Evolutionary conservation across 64 coral and sea anemone species (phyloP).

Genomic region (Astreopora myriophthalma): DNA sequence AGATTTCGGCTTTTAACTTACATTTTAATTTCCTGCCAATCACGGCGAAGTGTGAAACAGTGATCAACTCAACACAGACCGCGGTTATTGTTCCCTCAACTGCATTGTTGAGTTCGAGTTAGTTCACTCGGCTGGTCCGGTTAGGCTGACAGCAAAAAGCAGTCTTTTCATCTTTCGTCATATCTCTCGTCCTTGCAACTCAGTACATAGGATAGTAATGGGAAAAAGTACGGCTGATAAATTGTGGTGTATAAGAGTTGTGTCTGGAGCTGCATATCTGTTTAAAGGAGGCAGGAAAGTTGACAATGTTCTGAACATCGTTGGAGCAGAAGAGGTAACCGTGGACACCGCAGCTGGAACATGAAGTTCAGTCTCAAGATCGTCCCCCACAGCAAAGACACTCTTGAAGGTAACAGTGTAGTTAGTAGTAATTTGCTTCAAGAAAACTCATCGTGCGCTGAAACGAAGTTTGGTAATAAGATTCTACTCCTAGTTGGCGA

Average conservation of each 20-base stretch:
- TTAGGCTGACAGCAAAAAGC: neutral
- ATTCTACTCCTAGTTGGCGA: neutral
- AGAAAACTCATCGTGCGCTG: neutral
- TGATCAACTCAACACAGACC: neutral
- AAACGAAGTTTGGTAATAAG: neutral
- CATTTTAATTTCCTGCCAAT: neutral
- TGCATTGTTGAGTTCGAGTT: neutral
- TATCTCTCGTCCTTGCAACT: neutral
- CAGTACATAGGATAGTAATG: neutral
- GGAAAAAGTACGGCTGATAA: neutral
- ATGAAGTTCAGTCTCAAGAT: neutral
- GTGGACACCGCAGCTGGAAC: neutral
- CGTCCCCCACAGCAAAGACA: neutral
- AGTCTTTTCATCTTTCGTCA: neutral
- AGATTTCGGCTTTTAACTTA: neutral
- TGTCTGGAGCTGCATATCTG: constrained; percentile 1
- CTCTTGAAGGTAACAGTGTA: neutral
- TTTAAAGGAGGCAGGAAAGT: neutral
- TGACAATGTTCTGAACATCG: neutral
- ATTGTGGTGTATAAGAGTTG: neutral
- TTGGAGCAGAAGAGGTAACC: neutral
- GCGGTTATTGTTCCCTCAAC: too few species aligned
- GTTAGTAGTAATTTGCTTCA: neutral
- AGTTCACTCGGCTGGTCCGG: neutral
- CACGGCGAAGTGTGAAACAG: neutral